These are phyloP conservation scores for Drosophila parabipectinata DNA, from an alignment of 1,140 invertebrate species.

Conservation along the genomic window DNA sequence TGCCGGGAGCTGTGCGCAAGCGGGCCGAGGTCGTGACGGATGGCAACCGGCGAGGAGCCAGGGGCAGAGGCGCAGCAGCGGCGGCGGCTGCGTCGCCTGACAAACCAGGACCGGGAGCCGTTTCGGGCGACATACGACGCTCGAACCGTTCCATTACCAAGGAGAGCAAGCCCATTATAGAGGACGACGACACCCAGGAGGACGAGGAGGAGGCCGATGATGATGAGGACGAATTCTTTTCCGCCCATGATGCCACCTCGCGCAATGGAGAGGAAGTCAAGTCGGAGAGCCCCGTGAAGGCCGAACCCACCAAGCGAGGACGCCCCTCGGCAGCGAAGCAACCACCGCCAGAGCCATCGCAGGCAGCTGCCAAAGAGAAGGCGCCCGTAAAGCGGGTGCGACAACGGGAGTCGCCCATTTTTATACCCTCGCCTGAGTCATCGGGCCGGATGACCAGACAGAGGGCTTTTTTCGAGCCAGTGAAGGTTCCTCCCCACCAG, in stretches of 20 bases:
- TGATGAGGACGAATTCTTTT: constrained; percentile 74
- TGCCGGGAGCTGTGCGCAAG: constrained; percentile 86
- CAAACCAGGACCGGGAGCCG: constrained; percentile 13
- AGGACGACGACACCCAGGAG: constrained; percentile 42
- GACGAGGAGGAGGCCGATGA: constrained; percentile 49
- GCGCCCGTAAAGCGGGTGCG: constrained; percentile 64
- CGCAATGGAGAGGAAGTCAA: constrained; percentile 57
- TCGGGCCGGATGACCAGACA: constrained; percentile 80
- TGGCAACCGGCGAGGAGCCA: constrained; percentile 61
- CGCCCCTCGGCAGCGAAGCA: constrained; percentile 32
- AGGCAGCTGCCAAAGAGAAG: constrained; percentile 45
- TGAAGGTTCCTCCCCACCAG: constrained; percentile 69
- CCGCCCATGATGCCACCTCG: constrained; percentile 69
- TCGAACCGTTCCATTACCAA: constrained; percentile 64
- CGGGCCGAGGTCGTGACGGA: constrained; percentile 84
- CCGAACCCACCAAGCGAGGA: constrained; percentile 43
- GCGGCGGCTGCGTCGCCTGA: not conserved
- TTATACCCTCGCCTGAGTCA: constrained; percentile 79
- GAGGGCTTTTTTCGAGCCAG: constrained; percentile 80
- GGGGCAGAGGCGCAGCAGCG: constrained; percentile 31
- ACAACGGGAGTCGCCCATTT: constrained; percentile 79
- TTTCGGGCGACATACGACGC: constrained; percentile 56
- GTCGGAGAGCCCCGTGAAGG: constrained; percentile 50
- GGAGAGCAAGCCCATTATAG: constrained; percentile 53
- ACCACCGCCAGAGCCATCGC: not conserved